Evolutionary conservation across 2,888 invertebrate genomes (phyloP).

Genomic region (Chymomyza procnemis): DNA sequence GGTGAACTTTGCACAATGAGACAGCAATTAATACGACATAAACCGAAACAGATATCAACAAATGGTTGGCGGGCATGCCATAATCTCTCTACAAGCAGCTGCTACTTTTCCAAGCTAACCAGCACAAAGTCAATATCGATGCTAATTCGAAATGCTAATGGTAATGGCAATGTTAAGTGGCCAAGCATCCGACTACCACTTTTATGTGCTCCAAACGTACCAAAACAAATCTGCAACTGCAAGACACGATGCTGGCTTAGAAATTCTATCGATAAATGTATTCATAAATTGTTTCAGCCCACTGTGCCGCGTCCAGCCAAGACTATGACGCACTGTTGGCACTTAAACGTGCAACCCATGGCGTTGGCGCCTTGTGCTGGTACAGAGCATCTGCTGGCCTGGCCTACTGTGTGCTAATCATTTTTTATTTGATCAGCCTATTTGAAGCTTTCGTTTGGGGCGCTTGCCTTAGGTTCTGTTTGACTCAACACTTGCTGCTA

Average conservation of each 20-base stretch:
- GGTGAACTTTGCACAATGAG: slow-evolving; percentile 36
- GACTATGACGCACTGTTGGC: not conserved
- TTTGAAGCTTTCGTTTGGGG: slow-evolving; percentile 38
- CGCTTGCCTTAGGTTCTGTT: slow-evolving; percentile 64
- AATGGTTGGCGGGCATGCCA: slow-evolving; percentile 8
- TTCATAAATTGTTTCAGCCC: not conserved
- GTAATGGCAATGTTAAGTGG: not conserved
- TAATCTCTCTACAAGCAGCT: slow-evolving; percentile 51
- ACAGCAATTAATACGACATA: not conserved
- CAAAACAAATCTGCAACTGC: slow-evolving; percentile 53
- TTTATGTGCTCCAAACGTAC: slow-evolving; percentile 24
- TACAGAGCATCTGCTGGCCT: not conserved
- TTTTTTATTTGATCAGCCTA: slow-evolving; percentile 58
- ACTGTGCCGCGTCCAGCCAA: not conserved
- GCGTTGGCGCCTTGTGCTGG: slow-evolving; percentile 16
- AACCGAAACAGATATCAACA: not conserved
- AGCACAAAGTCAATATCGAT: slow-evolving; percentile 32
- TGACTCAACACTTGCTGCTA: slow-evolving; percentile 12
- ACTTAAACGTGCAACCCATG: slow-evolving; percentile 34
- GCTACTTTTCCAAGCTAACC: slow-evolving; percentile 54
- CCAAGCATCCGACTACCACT: slow-evolving; percentile 18
- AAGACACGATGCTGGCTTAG: not conserved
- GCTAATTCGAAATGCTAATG: slow-evolving; percentile 39
- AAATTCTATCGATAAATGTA: not conserved
- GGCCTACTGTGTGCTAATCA: slow-evolving; percentile 56